phyloP scores from a whole-genome alignment of 1,140 invertebrate species.

The Hermetia illucens region DNA sequence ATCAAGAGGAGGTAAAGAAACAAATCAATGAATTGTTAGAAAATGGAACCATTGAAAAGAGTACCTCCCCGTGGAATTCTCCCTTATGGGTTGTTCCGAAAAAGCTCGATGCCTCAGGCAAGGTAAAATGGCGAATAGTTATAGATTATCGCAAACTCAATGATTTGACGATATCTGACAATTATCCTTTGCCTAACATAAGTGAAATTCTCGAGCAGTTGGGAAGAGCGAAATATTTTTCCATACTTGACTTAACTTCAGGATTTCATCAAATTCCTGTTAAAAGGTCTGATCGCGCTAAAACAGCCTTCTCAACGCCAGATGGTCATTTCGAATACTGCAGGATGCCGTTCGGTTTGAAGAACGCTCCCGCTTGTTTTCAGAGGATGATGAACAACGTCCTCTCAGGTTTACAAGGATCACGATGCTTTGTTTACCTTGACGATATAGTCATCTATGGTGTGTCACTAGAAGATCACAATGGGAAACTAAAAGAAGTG shows the following conservation, averaged over 20 bases:
- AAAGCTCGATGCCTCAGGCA: slow-evolving; percentile 11
- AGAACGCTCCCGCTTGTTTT: slow-evolving; percentile 27
- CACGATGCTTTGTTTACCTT: slow-evolving; percentile 17
- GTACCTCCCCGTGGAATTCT: not conserved
- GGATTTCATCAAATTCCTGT: slow-evolving; percentile 27
- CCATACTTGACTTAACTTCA: slow-evolving; percentile 27
- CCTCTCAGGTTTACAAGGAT: slow-evolving; percentile 13
- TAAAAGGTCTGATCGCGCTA: not conserved
- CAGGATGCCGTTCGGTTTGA: slow-evolving; percentile 25
- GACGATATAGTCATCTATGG: slow-evolving; percentile 19
- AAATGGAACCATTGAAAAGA: not conserved
- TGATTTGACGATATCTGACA: slow-evolving; percentile 15
- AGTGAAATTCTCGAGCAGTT: slow-evolving; percentile 31
- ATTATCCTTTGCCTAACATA: slow-evolving; percentile 36
- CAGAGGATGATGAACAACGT: slow-evolving; percentile 28
- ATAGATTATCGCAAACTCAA: slow-evolving; percentile 25
- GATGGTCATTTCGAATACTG: slow-evolving; percentile 2
- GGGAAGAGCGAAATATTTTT: slow-evolving; percentile 30
- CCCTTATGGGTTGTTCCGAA: slow-evolving; percentile 9
- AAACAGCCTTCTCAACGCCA: slow-evolving; percentile 4
- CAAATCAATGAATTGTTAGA: not conserved
- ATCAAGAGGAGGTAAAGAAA: not conserved
- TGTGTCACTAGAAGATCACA: slow-evolving; percentile 14
- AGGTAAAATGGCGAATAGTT: slow-evolving; percentile 20
- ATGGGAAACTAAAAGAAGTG: slow-evolving; percentile 15